Evolutionary conservation across 2,888 invertebrate species (phyloP).

Genomic region (Eledone cirrhosa): DNA sequence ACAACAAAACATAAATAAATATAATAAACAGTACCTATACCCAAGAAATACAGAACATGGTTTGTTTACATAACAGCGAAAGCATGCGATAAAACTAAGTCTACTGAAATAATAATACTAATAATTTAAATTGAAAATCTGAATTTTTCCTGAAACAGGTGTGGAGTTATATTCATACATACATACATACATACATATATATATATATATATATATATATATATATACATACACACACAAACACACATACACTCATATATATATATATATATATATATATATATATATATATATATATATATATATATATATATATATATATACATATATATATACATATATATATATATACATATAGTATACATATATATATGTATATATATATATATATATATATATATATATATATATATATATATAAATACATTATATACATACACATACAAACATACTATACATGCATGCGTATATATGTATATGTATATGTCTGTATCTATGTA

Average conservation of each 20-base stretch:
- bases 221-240: neutral
- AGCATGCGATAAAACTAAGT: too few relatives aligned
- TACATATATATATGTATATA: neutral
- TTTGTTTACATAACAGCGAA: too few relatives aligned
- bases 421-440: too few relatives aligned
- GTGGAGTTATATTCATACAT: neutral
- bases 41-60: too few relatives aligned
- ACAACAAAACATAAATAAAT: too few relatives aligned
- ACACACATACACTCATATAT: neutral
- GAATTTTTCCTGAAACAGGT: neutral
- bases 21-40: too few relatives aligned
- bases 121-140: too few relatives aligned
- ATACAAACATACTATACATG: too few relatives aligned
- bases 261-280: neutral
- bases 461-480: neutral
- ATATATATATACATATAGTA: neutral
- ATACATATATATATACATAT: neutral
- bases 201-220: neutral
- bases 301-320: neutral
- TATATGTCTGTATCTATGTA: neutral
- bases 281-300: neutral
- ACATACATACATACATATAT: neutral
- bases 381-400: constrained; percentile 8
- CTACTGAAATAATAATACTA: too few relatives aligned
- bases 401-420: neutral